Evolutionary conservation across 1,140 invertebrate species (phyloP), one percentile per base, ranked within the genome.

Genomic region (Sycobia sp.): DNA sequence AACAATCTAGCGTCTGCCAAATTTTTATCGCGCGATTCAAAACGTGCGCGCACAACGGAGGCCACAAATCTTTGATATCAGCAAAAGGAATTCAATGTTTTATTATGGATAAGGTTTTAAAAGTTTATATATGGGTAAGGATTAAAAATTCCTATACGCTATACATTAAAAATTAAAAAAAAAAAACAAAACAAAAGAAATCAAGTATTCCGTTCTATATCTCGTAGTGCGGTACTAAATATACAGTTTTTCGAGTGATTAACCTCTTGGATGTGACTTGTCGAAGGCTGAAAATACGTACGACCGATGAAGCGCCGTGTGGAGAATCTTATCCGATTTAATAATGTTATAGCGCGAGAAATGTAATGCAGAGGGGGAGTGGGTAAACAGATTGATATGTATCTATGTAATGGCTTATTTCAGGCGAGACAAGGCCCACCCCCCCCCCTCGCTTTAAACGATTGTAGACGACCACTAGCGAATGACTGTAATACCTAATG

Each of bases 171-270:
- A n/a, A n/a, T n/a, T n/a, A n/a, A n/a, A n/a, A n/a, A n/a, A n/a
- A n/a, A n/a, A n/a, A n/a, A n/a, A n/a, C n/a, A n/a, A n/a, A n/a
- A n/a, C n/a, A n/a, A n/a, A n/a, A n/a, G n/a, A n/a, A n/a, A n/a
- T n/a, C n/a, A n/a, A n/a, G n/a, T n/a, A n/a, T n/a, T n/a, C n/a
- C n/a, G n/a, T n/a, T n/a, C n/a, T n/a, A n/a, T n/a, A n/a, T 38
- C 34, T 41, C 7, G 22, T 46, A 47, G 36, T n/a, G n/a, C n/a
- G n/a, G n/a, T n/a, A n/a, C n/a, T n/a, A n/a, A n/a, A n/a, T n/a
- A n/a, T n/a, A n/a, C 43, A 54, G 20, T 63, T 63, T 56, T 57
- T 62, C 3, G 62, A 63, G 62, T 63, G 62, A 63, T 63, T 63
- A 57, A 63, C 62, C 46, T 41, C 53, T 63, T 63, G 62, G 62